Evolutionary conservation across 2,113 vertebrate genomes (phyloP).

Genomic region (Hyaena hyaena): DNA sequence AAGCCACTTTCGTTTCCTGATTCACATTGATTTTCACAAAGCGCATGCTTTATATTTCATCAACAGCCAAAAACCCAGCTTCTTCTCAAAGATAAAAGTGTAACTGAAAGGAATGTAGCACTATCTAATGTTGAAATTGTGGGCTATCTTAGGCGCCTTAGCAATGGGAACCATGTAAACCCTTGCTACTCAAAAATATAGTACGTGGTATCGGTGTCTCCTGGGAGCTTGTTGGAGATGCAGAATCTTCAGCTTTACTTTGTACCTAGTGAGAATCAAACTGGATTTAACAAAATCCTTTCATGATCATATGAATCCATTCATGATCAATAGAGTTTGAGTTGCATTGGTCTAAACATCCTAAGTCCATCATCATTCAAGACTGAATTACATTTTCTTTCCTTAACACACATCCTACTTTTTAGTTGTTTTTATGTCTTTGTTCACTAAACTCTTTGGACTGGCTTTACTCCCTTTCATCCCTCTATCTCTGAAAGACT

Average conservation of each 20-base stretch:
- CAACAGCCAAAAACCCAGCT: neutral
- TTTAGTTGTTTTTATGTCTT: neutral
- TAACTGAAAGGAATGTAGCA: neutral
- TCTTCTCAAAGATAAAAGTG: neutral
- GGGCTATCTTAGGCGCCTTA: neutral
- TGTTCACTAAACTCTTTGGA: neutral
- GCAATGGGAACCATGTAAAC: neutral
- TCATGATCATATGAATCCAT: neutral
- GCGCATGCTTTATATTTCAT: neutral
- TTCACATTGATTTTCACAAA: neutral
- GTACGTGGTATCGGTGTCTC: neutral
- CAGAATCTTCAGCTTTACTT: neutral
- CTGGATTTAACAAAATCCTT: neutral
- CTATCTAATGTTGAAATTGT: neutral
- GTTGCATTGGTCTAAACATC: neutral
- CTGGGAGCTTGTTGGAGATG: too few species aligned
- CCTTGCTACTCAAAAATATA: neutral
- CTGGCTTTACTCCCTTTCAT: neutral
- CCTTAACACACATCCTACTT: neutral
- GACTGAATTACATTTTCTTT: neutral
- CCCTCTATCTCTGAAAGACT: neutral
- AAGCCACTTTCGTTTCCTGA: neutral
- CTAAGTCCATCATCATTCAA: neutral
- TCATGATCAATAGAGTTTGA: neutral
- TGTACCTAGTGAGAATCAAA: neutral